Base-by-base conservation (phyloP, 2,113 vertebrate species). In the Coptodon bakossiorum region DNA sequence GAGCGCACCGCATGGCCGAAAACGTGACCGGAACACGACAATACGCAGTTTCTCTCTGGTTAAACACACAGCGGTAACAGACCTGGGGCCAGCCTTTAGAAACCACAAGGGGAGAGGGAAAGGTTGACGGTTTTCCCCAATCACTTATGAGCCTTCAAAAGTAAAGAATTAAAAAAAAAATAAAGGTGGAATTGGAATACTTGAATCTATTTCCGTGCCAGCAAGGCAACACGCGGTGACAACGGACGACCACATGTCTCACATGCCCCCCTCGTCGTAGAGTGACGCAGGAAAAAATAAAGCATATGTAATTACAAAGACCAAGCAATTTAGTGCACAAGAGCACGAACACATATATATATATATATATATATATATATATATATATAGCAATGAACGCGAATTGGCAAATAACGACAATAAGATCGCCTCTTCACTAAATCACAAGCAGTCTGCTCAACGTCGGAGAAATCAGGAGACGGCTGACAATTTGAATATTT, bases 1-100 rank as follows among this genome's bases (percentile, higher is more conserved):
- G 48, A 88, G 76, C 38, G 8, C 22, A 2, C 45, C 19, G 5
- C 89, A 89, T 90, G 87, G n/a, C 83, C 78, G 61, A 24, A 87
- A 94, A 91, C 95, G 93, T 95, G 95, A 95, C 88, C 56, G 50
- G 86, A 86, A 86, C 90, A 52, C 29, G 19, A 17, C 79, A 14
- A 38, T 14, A 10, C 19, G 34, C 24, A 45, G 13, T 48, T 36
- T n/a, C 22, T 17, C 14, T 76, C 24, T 12, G 43, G 22, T 52
- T 0, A 9, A 48, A 83, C 31, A 4, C 14, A 29, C 43, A 12
- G 48, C 13, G 34, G 19, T 3, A 73, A 17, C 50, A 57, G 7
- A 24, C 24, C 14, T 13, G 2, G 1, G 34, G 22, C 7, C 31
- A 82, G 45, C 82, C 71, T 22, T n/a, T 56, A 79, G n/a, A 34